phyloP scores from a whole-genome alignment of 1,140 invertebrate genomes.

The Bicyclus anynana region DNA sequence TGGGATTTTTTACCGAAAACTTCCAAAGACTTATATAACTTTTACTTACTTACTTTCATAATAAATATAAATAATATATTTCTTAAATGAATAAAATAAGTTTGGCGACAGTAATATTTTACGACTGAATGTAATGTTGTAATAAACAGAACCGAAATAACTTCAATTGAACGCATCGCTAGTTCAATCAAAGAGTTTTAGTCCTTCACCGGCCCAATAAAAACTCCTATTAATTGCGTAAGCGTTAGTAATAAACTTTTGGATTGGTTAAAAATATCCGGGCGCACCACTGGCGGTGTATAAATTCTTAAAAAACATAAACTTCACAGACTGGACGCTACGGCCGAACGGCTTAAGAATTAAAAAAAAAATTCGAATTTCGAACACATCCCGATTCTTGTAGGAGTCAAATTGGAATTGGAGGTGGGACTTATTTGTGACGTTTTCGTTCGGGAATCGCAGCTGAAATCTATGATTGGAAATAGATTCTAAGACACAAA shows the following conservation, averaged over 20 bases:
- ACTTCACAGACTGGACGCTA: conserved; percentile 40
- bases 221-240: conserved; percentile 74
- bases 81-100: neutral
- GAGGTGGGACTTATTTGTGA: conserved; percentile 45
- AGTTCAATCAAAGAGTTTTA: conserved; percentile 60
- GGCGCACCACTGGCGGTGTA: conserved; percentile 47
- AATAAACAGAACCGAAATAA: neutral
- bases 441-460: conserved; percentile 44
- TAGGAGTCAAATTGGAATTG: conserved; percentile 62
- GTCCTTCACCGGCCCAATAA: conserved; percentile 71
- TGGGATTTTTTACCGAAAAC: too few relatives aligned
- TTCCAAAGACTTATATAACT: too few relatives aligned
- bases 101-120: conserved; percentile 2
- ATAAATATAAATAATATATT: too few relatives aligned
- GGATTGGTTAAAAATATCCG: conserved; percentile 71
- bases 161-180: conserved; percentile 12
- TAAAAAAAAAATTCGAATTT: conserved; percentile 34
- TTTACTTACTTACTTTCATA: too few relatives aligned
- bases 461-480: conserved; percentile 62
- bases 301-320: conserved; percentile 77
- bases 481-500: conserved; percentile 67
- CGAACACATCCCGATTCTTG: conserved; percentile 37
- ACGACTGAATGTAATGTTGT: neutral
- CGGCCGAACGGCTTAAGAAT: conserved; percentile 34
- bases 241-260: conserved; percentile 72